A percentile compares a stretch with the other conserved stretches of the same genome.
phyloP scores from a whole-genome alignment of 2,797 vertebrate genomes.

The Anguilla anguilla region DNA sequence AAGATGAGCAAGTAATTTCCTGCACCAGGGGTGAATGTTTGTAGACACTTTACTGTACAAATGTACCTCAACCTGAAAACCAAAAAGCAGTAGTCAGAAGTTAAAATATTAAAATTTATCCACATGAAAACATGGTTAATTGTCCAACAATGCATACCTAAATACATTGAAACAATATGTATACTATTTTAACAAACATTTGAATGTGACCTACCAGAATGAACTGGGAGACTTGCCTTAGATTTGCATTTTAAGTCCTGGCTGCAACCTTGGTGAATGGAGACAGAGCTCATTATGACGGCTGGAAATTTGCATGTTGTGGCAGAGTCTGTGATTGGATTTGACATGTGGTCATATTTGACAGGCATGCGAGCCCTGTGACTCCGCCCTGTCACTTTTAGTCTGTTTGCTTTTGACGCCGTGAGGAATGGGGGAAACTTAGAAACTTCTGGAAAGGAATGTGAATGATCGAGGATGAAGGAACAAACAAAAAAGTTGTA shows the following conservation, averaged over 20 bases:
- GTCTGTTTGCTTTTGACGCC: neutral
- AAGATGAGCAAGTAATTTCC: constrained; percentile 8
- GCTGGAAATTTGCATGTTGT: constrained; percentile 36
- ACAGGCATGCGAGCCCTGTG: constrained; percentile 38
- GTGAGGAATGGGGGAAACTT: neutral
- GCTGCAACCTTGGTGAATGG: constrained; percentile 16
- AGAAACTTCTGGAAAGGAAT: neutral
- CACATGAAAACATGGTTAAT: constrained; percentile 58
- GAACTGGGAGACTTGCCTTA: neutral
- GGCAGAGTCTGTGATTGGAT: constrained; percentile 33
- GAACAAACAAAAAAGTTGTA: neutral
- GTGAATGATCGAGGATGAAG: neutral
- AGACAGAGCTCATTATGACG: constrained; percentile 22
- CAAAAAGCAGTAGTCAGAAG: neutral
- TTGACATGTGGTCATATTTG: constrained; percentile 31
- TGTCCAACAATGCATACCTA: constrained; percentile 50
- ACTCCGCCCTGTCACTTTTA: constrained; percentile 36
- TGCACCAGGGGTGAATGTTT: neutral
- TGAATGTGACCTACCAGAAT: neutral
- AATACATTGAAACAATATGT: neutral
- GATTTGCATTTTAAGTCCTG: constrained; percentile 16
- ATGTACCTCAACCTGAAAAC: neutral
- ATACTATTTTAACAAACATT: constrained; percentile 55
- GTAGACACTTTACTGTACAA: neutral
- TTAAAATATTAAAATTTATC: neutral